A percentile compares a stretch with the other conserved stretches of the same genome.
Evolutionary conservation across 2,888 invertebrate genomes (phyloP).

Genomic region (Drosophila kuntzei): DNA sequence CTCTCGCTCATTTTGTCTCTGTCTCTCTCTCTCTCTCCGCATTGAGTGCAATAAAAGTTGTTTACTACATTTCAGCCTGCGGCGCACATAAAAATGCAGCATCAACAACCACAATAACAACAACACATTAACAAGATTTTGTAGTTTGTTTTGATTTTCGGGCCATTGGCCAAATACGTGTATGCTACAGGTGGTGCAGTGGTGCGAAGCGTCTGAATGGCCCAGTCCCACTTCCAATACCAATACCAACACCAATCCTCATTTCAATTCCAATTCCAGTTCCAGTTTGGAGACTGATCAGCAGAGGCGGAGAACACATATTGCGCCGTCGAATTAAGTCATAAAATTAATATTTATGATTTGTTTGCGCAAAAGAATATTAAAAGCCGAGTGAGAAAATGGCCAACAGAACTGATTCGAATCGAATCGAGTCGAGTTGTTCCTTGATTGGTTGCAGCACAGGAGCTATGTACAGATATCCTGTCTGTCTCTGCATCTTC

Average conservation of each 20-base stretch:
- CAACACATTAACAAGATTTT: slow-evolving; percentile 65
- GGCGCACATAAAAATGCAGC: slow-evolving; percentile 73
- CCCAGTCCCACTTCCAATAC: slow-evolving; percentile 43
- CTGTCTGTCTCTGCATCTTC: background rate
- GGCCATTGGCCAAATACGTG: slow-evolving; percentile 62
- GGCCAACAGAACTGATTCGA: background rate
- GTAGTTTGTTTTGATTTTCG: slow-evolving; percentile 73
- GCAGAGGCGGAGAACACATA: slow-evolving; percentile 10
- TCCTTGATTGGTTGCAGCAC: slow-evolving; percentile 24
- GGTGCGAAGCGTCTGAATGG: slow-evolving; percentile 43
- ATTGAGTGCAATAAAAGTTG: slow-evolving; percentile 72
- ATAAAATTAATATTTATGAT: slow-evolving; percentile 80
- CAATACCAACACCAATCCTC: slow-evolving; percentile 23
- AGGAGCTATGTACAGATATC: slow-evolving; percentile 4
- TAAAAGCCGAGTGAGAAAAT: slow-evolving; percentile 1
- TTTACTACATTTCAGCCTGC: slow-evolving; percentile 74
- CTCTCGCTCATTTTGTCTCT: background rate
- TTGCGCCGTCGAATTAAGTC: slow-evolving; percentile 77
- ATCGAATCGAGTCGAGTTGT: background rate
- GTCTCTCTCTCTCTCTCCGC: background rate
- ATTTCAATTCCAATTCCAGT: slow-evolving; percentile 11
- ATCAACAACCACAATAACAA: slow-evolving; percentile 30
- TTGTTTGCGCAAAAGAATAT: slow-evolving; percentile 64
- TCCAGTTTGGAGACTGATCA: slow-evolving; percentile 7
- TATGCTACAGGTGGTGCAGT: slow-evolving; percentile 70